Evolutionary conservation across 2,888 invertebrate genomes (phyloP).

Genomic region (Meta bourneti): DNA sequence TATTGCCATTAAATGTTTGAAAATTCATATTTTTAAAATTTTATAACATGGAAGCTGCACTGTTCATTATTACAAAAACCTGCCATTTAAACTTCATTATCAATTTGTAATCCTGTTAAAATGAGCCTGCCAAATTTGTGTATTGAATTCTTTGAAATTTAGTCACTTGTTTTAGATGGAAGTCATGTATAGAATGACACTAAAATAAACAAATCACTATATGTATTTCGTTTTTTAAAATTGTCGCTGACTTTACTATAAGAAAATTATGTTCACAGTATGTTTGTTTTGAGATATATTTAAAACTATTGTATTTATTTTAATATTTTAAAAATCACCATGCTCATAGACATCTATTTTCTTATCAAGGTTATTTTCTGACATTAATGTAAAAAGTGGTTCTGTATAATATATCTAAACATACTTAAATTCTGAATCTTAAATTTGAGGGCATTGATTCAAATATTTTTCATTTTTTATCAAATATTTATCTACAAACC

Average conservation of each 20-base stretch:
- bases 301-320: neutral
- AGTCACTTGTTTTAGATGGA: neutral
- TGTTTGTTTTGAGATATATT: neutral
- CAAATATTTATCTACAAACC: neutral
- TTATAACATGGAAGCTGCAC: neutral
- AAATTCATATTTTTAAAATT: neutral
- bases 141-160: neutral
- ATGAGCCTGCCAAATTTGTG: neutral
- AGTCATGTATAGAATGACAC: neutral
- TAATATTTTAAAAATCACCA: neutral
- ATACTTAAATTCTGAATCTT: no score
- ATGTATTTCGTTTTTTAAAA: slow-evolving; percentile 11
- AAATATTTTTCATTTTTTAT: no score
- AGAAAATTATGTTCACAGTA: neutral
- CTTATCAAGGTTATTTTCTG: no score
- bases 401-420: no score
- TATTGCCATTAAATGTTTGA: neutral
- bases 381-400: no score
- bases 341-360: neutral
- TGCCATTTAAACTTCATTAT: slow-evolving; percentile 21
- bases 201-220: slow-evolving; percentile 2
- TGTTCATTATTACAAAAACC: slow-evolving; percentile 10
- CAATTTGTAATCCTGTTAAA: neutral
- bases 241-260: neutral
- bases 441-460: no score